phyloP scores from a whole-genome alignment of 37 sponge, comb jelly and placozoan genomes.

The Mnemiopsis leidyi region DNA sequence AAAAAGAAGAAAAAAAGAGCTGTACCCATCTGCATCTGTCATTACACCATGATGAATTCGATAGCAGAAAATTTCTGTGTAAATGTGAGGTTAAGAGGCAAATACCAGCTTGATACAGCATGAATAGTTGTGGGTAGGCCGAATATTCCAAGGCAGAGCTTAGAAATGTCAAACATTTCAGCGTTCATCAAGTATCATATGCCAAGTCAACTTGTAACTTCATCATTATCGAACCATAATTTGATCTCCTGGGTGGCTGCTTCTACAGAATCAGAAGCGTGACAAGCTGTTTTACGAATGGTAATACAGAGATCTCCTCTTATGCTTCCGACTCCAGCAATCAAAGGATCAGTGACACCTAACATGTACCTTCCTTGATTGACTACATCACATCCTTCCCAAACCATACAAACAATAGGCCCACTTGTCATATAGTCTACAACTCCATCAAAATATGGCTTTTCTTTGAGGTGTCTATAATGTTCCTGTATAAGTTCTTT shows the following conservation, averaged over 20 bases:
- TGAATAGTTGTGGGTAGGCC: too few relatives aligned
- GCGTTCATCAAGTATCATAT: too few relatives aligned
- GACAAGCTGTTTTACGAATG: conserved; percentile 89
- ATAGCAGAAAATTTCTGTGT: too few relatives aligned
- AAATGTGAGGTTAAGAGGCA: too few relatives aligned
- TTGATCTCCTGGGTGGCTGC: conserved; percentile 87
- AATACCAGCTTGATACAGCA: too few relatives aligned
- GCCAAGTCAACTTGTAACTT: conserved; percentile 80
- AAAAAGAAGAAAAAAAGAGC: too few relatives aligned
- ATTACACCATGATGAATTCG: too few relatives aligned
- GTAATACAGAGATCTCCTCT: conserved; percentile 92
- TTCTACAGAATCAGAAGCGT: conserved; percentile 93
- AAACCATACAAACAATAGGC: conserved; percentile 55
- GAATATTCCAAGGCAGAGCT: too few relatives aligned
- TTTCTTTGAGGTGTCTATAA: conserved; percentile 33
- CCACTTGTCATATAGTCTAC: conserved; percentile 48
- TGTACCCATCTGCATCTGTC: too few relatives aligned
- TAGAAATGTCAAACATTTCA: too few relatives aligned
- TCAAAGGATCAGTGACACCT: conserved; percentile 86
- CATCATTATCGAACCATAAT: conserved; percentile 89
- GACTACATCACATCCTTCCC: conserved; percentile 62
- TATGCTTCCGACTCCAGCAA: conserved; percentile 86
- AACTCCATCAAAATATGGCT: conserved; percentile 56
- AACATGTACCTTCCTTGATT: conserved; percentile 84
- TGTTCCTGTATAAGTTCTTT: conserved; percentile 40